Conservation (phyloP, 1,140 invertebrate species). For the Drosophila neocordata region DNA sequence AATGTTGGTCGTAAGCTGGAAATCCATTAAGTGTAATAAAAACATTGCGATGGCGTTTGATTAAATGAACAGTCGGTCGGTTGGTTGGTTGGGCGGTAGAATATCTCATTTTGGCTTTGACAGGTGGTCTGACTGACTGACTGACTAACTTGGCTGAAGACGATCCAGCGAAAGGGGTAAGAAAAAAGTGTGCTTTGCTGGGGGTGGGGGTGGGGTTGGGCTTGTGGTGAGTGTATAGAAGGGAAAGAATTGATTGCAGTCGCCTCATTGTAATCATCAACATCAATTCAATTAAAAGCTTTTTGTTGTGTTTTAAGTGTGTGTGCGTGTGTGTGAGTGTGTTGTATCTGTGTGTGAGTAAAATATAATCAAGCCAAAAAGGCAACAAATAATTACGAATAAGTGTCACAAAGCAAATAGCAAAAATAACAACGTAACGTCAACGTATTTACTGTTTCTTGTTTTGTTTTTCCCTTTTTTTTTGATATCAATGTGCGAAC, state of each 20-base stretch:
- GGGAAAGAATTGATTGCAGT: conserved; percentile 40
- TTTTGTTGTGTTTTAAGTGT: not conserved
- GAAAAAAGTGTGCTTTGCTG: not conserved
- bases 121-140: conserved; percentile 34
- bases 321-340: not conserved
- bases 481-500: conserved; percentile 16
- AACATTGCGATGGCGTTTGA: conserved; percentile 47
- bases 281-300: conserved; percentile 64
- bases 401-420: conserved; percentile 42
- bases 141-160: not conserved
- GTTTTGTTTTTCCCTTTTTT: conserved; percentile 22
- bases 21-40: conserved; percentile 45
- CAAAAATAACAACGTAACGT: conserved; percentile 16
- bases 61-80: conserved; percentile 40
- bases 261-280: conserved; percentile 56
- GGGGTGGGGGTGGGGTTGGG: too few species aligned
- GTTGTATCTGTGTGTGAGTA: conserved; percentile 18
- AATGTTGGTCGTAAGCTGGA: conserved; percentile 20
- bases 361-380: conserved; percentile 50
- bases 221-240: not conserved
- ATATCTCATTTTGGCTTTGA: conserved; percentile 36
- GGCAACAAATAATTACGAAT: conserved; percentile 40
- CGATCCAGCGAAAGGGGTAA: not conserved
- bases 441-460: not conserved
- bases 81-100: not conserved